phyloP scores from a whole-genome alignment of 1,140 invertebrate species.

The Steinernema feltiae region DNA sequence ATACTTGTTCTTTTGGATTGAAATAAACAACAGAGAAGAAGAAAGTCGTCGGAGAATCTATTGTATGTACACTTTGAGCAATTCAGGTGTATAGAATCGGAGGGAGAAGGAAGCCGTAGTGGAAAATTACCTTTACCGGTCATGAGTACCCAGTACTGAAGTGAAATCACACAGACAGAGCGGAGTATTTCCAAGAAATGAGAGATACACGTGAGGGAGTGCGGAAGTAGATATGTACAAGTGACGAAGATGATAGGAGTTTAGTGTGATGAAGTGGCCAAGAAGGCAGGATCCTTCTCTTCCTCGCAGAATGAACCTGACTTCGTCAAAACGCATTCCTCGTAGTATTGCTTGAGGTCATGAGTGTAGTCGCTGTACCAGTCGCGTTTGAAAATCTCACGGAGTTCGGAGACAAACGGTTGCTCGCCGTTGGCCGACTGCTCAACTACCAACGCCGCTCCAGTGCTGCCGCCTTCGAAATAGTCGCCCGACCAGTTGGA shows the following conservation, averaged over 20 bases:
- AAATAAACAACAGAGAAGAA: neutral
- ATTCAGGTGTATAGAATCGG: neutral
- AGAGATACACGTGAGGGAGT: neutral
- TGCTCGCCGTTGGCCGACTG: slow-evolving; percentile 31
- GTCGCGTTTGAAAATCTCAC: slow-evolving; percentile 42
- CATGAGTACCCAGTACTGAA: neutral
- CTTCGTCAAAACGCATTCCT: slow-evolving; percentile 39
- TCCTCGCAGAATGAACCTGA: slow-evolving; percentile 45
- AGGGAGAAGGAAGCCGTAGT: neutral
- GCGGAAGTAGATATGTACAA: neutral
- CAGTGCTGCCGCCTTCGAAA: slow-evolving; percentile 84
- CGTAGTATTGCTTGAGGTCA: slow-evolving; percentile 42
- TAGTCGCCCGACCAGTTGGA: slow-evolving; percentile 98
- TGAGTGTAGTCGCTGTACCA: slow-evolving; percentile 54
- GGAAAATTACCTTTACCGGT: neutral
- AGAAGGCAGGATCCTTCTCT: slow-evolving; percentile 47
- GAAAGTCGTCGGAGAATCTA: neutral
- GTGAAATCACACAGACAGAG: neutral
- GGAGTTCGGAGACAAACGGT: slow-evolving; percentile 25
- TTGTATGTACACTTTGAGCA: neutral
- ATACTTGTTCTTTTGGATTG: neutral
- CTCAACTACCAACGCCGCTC: slow-evolving; percentile 58
- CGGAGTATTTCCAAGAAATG: too few relatives aligned
- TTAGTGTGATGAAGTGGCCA: slow-evolving; percentile 20
- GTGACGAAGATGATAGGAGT: neutral